Evolutionary conservation across 2,113 vertebrate genomes (phyloP).

Genomic region (Elaphurus davidianus): DNA sequence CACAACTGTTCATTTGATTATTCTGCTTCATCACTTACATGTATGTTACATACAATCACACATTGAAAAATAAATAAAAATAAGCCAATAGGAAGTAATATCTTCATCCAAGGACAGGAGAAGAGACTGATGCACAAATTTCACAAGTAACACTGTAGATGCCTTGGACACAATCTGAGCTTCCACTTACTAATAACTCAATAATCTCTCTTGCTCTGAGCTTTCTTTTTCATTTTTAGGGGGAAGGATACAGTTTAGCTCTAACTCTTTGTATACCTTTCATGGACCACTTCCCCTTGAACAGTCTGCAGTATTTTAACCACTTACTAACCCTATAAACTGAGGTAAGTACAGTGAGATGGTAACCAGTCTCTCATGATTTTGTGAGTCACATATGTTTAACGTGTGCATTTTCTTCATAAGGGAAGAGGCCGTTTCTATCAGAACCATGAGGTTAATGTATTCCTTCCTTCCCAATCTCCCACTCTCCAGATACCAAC

Average conservation of each 20-base stretch:
- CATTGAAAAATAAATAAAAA: not conserved
- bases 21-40: not conserved
- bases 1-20: not conserved
- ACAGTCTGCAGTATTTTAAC: not conserved
- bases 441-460: not conserved
- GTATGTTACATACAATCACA: not conserved
- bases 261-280: not conserved
- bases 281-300: conserved; percentile 4
- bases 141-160: not conserved
- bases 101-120: not conserved
- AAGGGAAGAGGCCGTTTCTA: not conserved
- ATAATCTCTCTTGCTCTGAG: not conserved
- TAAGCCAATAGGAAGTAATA: not conserved
- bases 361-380: not conserved
- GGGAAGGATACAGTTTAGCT: not conserved
- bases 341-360: conserved; percentile 1
- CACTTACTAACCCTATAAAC: conserved; percentile 27
- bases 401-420: not conserved
- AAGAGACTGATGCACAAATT: not conserved
- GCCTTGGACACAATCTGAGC: not conserved
- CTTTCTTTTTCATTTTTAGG: not conserved
- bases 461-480: conserved; percentile 47
- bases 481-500: not conserved
- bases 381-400: not conserved
- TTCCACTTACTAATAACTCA: not conserved